Conservation (phyloP, 2,797 vertebrate species). For the Pelochelys cantorii region DNA sequence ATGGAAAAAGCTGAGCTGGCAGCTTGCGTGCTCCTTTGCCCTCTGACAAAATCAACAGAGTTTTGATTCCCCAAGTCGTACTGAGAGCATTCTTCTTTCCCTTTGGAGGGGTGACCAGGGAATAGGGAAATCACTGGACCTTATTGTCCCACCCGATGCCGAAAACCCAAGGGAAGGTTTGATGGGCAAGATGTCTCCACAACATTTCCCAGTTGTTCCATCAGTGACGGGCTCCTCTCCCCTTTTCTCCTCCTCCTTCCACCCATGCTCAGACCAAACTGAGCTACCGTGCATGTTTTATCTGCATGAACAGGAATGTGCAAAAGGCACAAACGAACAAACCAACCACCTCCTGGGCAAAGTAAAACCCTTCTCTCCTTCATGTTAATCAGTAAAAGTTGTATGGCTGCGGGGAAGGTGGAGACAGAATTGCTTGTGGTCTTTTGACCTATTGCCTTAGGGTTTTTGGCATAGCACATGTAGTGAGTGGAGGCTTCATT, state of each 20-base stretch:
- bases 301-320: neutral
- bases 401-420: neutral
- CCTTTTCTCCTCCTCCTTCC: neutral
- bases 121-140: neutral
- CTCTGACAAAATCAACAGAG: neutral
- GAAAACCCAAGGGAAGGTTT: neutral
- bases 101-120: neutral
- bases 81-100: neutral
- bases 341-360: neutral
- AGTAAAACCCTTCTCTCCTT: neutral
- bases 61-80: slow-evolving; percentile 1
- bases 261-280: neutral
- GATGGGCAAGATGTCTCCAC: neutral
- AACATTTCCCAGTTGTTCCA: neutral
- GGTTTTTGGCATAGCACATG: neutral
- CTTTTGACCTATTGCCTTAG: fast-evolving
- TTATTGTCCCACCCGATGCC: neutral
- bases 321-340: neutral
- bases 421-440: neutral
- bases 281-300: neutral
- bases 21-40: neutral
- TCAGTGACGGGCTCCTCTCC: neutral
- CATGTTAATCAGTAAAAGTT: neutral
- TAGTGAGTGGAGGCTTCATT: neutral
- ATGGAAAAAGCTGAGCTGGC: neutral